Evolutionary conservation across 2,888 invertebrate genomes (phyloP).

Genomic region (Clanis bilineata): DNA sequence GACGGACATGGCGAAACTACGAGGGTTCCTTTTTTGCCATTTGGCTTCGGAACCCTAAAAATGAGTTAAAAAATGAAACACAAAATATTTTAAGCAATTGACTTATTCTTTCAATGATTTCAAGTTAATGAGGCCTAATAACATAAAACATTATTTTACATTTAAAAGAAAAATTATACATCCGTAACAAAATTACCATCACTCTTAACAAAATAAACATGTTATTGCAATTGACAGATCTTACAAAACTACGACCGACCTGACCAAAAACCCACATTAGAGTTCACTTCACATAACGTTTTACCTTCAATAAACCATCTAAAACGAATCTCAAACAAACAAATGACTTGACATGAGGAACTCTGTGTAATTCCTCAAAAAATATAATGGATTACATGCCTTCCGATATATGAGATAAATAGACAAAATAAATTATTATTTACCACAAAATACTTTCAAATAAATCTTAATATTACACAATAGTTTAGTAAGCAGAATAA

Average conservation of each 20-base stretch:
- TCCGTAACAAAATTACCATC: constrained; percentile 23
- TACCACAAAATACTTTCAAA: constrained; percentile 6
- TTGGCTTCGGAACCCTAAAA: not conserved
- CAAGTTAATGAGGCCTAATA: constrained; percentile 2
- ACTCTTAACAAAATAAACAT: constrained; percentile 10
- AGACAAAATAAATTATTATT: constrained; percentile 14
- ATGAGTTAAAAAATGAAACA: constrained; percentile 7
- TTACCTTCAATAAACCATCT: not conserved
- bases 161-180: constrained; percentile 21
- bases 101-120: constrained; percentile 19
- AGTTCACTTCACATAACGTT: not conserved
- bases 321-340: not conserved
- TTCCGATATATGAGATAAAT: constrained; percentile 8
- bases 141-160: constrained; percentile 13
- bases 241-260: not conserved
- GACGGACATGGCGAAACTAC: too few species aligned
- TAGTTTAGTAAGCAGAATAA: constrained; percentile 7
- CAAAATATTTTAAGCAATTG: constrained; percentile 17
- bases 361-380: not conserved
- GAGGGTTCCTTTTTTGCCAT: too few species aligned
- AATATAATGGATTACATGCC: not conserved
- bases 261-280: not conserved
- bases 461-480: constrained; percentile 1
- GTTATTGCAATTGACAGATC: constrained; percentile 13
- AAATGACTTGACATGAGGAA: not conserved